phyloP scores from a whole-genome alignment of 2,888 invertebrate genomes.

The Falcaria lacertinaria region DNA sequence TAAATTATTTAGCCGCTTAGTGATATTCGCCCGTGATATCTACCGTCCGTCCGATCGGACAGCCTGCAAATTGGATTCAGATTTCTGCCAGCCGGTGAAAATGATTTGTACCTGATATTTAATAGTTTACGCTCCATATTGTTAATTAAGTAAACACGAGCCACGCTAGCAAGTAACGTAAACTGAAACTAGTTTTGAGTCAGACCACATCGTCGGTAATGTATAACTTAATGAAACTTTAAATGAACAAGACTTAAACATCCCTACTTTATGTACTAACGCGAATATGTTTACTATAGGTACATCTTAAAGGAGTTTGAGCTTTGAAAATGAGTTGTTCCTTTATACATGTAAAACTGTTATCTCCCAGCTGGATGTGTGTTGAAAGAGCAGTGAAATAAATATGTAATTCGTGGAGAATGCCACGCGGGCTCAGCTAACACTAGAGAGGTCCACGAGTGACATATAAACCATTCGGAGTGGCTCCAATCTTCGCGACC shows the following conservation, averaged over 20 bases:
- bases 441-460: slow-evolving; percentile 68
- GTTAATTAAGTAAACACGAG: slow-evolving; percentile 35
- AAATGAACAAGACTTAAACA: too few species aligned
- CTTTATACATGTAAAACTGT: slow-evolving; percentile 18
- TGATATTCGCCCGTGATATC: slow-evolving; percentile 74
- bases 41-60: slow-evolving; percentile 68
- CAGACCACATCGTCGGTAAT: too few species aligned
- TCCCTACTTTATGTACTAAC: too few species aligned
- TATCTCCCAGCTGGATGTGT: slow-evolving; percentile 45
- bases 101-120: slow-evolving; percentile 76
- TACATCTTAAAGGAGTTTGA: too few species aligned
- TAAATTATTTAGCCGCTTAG: slow-evolving; percentile 79
- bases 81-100: slow-evolving; percentile 70
- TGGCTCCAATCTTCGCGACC: slow-evolving; percentile 73
- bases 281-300: too few species aligned
- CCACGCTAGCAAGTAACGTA: not conserved
- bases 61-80: slow-evolving; percentile 78
- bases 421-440: slow-evolving; percentile 61
- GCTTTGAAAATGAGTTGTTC: not conserved
- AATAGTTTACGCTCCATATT: slow-evolving; percentile 52
- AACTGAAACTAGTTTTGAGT: too few species aligned
- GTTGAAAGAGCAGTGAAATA: slow-evolving; percentile 53
- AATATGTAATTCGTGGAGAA: slow-evolving; percentile 67
- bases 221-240: too few species aligned
- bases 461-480: slow-evolving; percentile 76